Conservation (phyloP, 2,113 vertebrate species). For the Anhinga anhinga region DNA sequence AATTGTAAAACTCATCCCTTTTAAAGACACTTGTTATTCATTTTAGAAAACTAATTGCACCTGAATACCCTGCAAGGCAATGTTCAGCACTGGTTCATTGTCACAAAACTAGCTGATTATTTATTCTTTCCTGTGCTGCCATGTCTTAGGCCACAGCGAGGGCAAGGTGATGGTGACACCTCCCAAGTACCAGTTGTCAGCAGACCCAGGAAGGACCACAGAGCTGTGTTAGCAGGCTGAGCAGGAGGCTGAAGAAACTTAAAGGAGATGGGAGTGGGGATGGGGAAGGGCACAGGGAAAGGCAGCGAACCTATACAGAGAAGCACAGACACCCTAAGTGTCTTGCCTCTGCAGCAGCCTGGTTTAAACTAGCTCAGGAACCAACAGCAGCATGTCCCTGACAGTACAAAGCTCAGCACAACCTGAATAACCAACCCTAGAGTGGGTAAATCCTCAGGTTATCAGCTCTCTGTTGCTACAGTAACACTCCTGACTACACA, state of each 20-base stretch:
- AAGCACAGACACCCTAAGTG: neutral
- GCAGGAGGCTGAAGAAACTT: neutral
- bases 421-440: neutral
- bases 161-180: neutral
- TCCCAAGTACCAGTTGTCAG: neutral
- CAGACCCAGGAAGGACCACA: neutral
- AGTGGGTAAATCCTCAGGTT: neutral
- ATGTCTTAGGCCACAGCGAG: neutral
- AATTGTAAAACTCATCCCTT: neutral
- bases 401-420: neutral
- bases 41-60: neutral
- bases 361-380: neutral
- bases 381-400: neutral
- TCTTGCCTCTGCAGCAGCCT: neutral
- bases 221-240: neutral
- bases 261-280: neutral
- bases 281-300: neutral
- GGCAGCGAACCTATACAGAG: neutral
- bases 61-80: neutral
- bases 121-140: neutral
- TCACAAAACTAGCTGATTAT: neutral
- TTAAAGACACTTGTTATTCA: neutral
- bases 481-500: neutral
- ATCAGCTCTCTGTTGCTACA: neutral
- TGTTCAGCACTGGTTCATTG: neutral